Evolutionary conservation across 2,113 vertebrate species (phyloP).

Genomic region (Leptobrachium ailaonicum): DNA sequence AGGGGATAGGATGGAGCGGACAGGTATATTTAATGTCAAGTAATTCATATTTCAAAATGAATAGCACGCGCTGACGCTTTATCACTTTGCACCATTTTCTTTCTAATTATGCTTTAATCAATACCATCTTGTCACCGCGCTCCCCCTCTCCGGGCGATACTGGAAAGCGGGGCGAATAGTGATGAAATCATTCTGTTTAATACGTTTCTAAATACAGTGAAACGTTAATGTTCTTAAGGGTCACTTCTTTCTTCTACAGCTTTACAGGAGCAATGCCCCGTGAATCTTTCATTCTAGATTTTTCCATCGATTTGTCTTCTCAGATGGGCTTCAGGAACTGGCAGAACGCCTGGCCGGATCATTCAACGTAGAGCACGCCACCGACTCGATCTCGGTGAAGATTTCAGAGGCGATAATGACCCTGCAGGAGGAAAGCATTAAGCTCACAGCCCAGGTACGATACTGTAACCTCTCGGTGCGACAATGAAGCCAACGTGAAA

Average conservation of each 20-base stretch:
- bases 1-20: no score
- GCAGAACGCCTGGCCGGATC: constrained; percentile 81
- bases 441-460: constrained; percentile 77
- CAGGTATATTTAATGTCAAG: no score
- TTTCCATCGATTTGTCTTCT: not conserved
- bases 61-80: no score
- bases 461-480: not conserved
- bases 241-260: not conserved
- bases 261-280: not conserved
- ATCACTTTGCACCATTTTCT: no score
- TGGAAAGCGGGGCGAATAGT: no score
- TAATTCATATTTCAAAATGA: no score
- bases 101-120: no score
- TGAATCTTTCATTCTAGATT: not conserved
- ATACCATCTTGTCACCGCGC: no score
- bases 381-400: constrained; percentile 81
- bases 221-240: not conserved
- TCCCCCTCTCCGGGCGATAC: no score
- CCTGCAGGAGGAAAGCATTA: constrained; percentile 83
- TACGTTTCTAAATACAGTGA: not conserved
- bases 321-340: constrained; percentile 78
- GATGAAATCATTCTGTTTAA: no score
- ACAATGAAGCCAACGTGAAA: no score
- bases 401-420: constrained; percentile 85
- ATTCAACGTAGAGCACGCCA: constrained; percentile 83